Conservation (phyloP, 2,113 vertebrate genomes). For the Trogon surrucura region DNA sequence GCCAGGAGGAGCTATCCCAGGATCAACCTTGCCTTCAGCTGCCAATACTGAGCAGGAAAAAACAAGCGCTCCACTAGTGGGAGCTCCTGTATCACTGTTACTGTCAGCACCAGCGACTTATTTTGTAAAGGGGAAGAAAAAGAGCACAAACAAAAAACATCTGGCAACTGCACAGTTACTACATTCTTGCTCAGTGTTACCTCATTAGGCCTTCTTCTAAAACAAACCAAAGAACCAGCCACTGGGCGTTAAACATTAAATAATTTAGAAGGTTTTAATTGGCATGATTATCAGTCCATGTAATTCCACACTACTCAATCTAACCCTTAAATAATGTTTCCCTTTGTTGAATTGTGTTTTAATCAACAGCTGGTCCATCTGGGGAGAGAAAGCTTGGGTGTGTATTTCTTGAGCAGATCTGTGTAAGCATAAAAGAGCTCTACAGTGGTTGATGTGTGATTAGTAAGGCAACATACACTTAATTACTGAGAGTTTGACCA, state of each 20-base stretch:
- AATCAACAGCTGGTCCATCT: background rate
- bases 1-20: background rate
- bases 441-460: background rate
- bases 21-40: background rate
- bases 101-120: accelerated
- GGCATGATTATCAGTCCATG: background rate
- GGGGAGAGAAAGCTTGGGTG: background rate
- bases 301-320: background rate
- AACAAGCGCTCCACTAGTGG: background rate
- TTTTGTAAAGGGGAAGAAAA: background rate
- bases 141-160: background rate
- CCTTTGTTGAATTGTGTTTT: background rate
- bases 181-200: background rate
- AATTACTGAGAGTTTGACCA: background rate
- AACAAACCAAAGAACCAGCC: background rate
- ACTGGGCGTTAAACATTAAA: background rate
- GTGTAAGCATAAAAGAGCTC: background rate
- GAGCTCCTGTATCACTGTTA: background rate
- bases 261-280: background rate
- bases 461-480: background rate
- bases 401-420: background rate
- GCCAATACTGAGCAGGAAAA: background rate
- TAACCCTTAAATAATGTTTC: background rate
- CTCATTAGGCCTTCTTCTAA: background rate
- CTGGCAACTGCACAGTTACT: background rate